These are phyloP conservation scores for Cisticola juncidis DNA, from an alignment of 2,113 vertebrate genomes.

Conservation along the genomic window DNA sequence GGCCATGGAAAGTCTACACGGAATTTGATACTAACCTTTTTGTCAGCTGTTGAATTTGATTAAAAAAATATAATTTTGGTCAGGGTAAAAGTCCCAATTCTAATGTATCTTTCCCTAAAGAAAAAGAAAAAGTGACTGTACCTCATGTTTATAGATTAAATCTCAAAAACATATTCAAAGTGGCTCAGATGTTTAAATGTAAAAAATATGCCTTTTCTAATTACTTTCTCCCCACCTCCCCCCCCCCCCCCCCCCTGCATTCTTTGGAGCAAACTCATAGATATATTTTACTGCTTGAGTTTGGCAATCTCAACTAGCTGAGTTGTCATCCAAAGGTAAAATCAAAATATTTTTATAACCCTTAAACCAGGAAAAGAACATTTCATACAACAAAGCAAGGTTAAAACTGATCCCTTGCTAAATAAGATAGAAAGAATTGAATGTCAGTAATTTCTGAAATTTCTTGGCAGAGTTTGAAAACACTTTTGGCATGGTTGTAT, in stretches of 20 bases:
- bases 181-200: not conserved
- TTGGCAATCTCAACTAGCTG: not conserved
- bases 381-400: not conserved
- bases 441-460: not conserved
- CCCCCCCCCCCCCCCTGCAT: not conserved
- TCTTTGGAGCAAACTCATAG: not conserved
- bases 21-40: not conserved
- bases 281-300: not conserved
- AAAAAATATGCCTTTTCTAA: not conserved
- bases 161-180: not conserved
- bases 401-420: not conserved
- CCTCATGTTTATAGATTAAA: not conserved
- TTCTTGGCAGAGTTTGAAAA: not conserved
- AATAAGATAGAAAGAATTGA: not conserved
- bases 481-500: not conserved
- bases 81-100: not conserved
- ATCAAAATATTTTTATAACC: not conserved
- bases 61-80: not conserved
- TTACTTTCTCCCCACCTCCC: not conserved
- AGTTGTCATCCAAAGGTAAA: constrained; percentile 10
- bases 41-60: not conserved
- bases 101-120: not conserved
- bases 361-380: not conserved
- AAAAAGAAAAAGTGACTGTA: not conserved
- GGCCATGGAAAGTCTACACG: not conserved